Percentiles rank a stretch among this genome's conserved stretches.
Conservation (phyloP, 2,797 vertebrate genomes). For the Accipiter fasciatus region DNA sequence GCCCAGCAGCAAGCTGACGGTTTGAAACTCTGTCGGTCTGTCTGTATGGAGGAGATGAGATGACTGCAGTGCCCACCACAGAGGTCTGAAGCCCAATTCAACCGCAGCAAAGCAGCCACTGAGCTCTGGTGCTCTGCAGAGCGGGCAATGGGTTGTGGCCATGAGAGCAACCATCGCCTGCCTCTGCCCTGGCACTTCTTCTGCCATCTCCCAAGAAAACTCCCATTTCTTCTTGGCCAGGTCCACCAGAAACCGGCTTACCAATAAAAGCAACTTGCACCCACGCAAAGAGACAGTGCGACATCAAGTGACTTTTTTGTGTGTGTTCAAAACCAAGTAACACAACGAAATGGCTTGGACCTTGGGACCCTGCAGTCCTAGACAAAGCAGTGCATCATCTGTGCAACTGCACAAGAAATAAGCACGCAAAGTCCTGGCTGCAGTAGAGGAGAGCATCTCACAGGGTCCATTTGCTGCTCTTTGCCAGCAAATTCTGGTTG, state of each 20-base stretch:
- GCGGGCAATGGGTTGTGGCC: background rate
- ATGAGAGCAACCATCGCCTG: fast-evolving
- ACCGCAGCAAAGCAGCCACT: background rate
- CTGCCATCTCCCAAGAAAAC: background rate
- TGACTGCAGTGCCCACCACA: background rate
- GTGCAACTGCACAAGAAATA: background rate
- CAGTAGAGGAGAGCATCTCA: background rate
- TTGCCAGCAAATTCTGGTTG: background rate
- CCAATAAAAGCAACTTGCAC: background rate
- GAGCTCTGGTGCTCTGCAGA: background rate
- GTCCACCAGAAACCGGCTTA: background rate
- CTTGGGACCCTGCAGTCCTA: background rate
- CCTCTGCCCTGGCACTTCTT: background rate
- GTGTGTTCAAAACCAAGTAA: background rate
- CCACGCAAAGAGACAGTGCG: background rate
- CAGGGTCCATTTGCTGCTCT: background rate
- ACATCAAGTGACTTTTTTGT: background rate
- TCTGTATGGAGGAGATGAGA: background rate
- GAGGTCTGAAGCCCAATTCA: background rate
- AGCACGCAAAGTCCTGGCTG: background rate
- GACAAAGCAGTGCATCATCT: background rate
- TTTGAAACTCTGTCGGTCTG: background rate
- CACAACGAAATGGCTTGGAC: background rate
- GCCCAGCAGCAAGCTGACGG: fast-evolving
- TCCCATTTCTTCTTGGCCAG: background rate